Evolutionary conservation across 1,140 invertebrate genomes (phyloP), one percentile per base, ranked within the genome.

Genomic region (Lepidotrigona ventralis): DNA sequence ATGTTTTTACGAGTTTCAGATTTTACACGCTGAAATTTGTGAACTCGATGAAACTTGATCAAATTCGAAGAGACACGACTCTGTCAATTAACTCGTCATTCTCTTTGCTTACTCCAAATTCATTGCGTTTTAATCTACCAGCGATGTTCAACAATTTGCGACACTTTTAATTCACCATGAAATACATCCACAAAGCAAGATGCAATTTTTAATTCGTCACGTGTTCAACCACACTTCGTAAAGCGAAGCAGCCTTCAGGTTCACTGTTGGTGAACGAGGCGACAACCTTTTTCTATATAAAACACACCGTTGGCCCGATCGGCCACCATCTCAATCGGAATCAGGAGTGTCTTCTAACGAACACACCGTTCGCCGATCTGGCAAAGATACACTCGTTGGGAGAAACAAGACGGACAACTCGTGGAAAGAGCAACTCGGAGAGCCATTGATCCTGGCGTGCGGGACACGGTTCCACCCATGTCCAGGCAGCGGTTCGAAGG

Each of bases 301-400:
- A 66, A 71, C 21, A 68, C 14, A 46, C 60, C 2, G 39, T 46
- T 39, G 26, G 60, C 54, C 33, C 74, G 63, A 60, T 66, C 71
- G 23, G 63, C 51, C 73, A 56, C 73, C 85, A 26, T 75, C 80
- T 80, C 70, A 83, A 88, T 88, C 84, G 72, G 53, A 64, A 83
- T 79, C 85, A 46, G 86, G 78, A 23, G 63, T 53, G 87, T 88
- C 87, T 77, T 88, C 83, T 88, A 88, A 89, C 84, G 84, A 88
- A 89, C 78, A 63, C 74, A 46, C 75, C 78, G 71, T 74, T 68
- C 58, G 51, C 39, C 66, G 79, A 81, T 84, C 64, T 54, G 21
- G 53, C 17, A 11, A 23, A 74, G 83, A 84, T 81, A 84, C 17
- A 26, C 26, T 12, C 53, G 21, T n/a, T 17, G 77, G 64, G 71